Base-by-base conservation (phyloP, 23 tunicate genomes). In the Halocynthia roretzi region DNA sequence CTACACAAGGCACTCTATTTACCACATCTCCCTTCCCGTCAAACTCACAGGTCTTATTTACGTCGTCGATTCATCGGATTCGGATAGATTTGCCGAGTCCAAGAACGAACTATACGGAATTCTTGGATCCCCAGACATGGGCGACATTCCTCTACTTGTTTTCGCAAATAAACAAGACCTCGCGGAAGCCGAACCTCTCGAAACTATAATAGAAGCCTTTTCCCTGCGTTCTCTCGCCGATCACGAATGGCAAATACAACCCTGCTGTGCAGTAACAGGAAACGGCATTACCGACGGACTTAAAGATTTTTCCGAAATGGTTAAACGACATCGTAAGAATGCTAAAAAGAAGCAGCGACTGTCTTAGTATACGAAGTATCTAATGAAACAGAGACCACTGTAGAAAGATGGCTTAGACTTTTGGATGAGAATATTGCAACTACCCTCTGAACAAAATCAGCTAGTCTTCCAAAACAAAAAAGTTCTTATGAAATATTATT, bases 91-190 rank as follows among this genome's bases (percentile, higher is more conserved):
- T 51, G 65, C 82, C 22, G 88, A 84, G 60, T 71, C 95, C 0
- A 70, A 75, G 14, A 84, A 84, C 54, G 95, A 88, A 56, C 77
- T 88, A 10, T 66, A 83, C 74, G 71, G 53, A 54, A 77, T 84
- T 55, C 52, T 79, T 7, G 52, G 56, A 23, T 50, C 52, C 5
- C 88, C 84, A 0, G 80, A 67, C 52, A 63, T 88, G 84, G 15
- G 66, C 10, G 74, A 68, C 8, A 74, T 78, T 17, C 87, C 87
- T 12, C 64, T 88, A 9, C 81, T 88, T 18, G 95, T 88, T 8
- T 55, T 88, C 48, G 95, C 95, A 14, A 88, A 88, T 76, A 88
- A 88, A 62, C 95, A 88, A 55, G 95, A 88, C 60, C 31, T 80
- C 55, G 84, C 95, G 6, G 22, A 51, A 51, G 88, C 95, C 0